Conservation (phyloP, 1,140 invertebrate genomes). For the Zaprionus camerounensis region DNA sequence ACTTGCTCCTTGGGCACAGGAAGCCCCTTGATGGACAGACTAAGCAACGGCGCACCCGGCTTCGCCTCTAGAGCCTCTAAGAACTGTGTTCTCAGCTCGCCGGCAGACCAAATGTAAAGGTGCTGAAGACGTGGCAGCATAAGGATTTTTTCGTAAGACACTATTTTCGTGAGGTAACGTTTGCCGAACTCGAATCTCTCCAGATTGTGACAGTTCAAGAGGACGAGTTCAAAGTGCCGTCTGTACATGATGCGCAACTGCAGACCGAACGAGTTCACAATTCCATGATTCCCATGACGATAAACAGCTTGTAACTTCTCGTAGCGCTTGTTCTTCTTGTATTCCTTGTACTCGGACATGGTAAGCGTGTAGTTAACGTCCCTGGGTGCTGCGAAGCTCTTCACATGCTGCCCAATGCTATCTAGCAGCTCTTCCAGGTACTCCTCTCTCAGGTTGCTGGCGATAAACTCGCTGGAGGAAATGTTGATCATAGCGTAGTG, state of each 20-base stretch:
- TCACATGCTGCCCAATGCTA: not conserved
- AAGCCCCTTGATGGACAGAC: constrained; percentile 6
- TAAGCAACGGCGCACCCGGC: not conserved
- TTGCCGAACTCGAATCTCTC: constrained; percentile 7
- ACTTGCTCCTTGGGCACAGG: constrained; percentile 8
- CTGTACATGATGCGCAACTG: not conserved
- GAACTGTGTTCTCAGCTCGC: not conserved
- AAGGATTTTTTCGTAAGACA: not conserved
- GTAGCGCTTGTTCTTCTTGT: constrained; percentile 1
- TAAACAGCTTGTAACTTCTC: not conserved
- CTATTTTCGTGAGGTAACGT: not conserved
- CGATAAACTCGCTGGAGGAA: not conserved
- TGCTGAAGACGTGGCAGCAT: not conserved
- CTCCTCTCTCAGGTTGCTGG: not conserved
- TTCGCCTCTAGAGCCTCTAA: not conserved
- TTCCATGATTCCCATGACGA: not conserved
- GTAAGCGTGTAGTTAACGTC: not conserved
- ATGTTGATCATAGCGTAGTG: not conserved
- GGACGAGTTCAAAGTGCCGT: not conserved
- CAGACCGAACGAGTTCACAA: not conserved
- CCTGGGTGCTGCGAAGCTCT: not conserved
- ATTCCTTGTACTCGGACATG: not conserved
- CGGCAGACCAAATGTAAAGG: not conserved
- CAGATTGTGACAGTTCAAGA: not conserved
- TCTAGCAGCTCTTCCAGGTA: not conserved